A percentile compares a stretch with the other conserved stretches of the same genome.
phyloP scores from a whole-genome alignment of 1,140 invertebrate species.

The Nasonia giraulti region DNA sequence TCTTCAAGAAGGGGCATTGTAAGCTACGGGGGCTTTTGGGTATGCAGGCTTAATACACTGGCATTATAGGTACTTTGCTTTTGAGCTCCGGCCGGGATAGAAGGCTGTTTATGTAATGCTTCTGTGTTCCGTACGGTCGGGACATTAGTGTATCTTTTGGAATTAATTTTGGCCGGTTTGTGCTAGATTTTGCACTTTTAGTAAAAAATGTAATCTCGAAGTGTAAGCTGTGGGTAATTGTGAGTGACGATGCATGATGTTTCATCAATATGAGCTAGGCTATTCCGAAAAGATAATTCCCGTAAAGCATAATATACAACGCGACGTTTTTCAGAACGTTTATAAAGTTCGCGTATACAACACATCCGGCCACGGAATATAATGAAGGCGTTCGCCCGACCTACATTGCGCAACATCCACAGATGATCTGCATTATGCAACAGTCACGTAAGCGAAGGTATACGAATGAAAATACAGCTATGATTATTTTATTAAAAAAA shows the following conservation, averaged over 20 bases:
- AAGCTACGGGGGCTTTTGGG: background rate
- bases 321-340: background rate
- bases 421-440: background rate
- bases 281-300: background rate
- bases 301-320: background rate
- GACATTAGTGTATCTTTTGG: too few relatives aligned
- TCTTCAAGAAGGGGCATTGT: background rate
- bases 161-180: too few relatives aligned
- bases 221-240: too few relatives aligned
- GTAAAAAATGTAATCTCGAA: too few relatives aligned
- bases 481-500: slow-evolving; percentile 13
- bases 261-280: background rate
- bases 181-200: too few relatives aligned
- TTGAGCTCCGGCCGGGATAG: background rate
- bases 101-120: background rate
- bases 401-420: background rate
- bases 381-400: slow-evolving; percentile 1
- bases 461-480: background rate
- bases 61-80: slow-evolving; percentile 16
- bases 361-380: background rate
- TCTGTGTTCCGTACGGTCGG: background rate
- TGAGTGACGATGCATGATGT: too few relatives aligned
- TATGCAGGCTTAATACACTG: slow-evolving; percentile 15
- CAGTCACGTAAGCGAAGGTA: background rate
- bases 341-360: background rate